Conservation (phyloP, 64 coral and sea anemone species). For the Actinia tenebrosa region DNA sequence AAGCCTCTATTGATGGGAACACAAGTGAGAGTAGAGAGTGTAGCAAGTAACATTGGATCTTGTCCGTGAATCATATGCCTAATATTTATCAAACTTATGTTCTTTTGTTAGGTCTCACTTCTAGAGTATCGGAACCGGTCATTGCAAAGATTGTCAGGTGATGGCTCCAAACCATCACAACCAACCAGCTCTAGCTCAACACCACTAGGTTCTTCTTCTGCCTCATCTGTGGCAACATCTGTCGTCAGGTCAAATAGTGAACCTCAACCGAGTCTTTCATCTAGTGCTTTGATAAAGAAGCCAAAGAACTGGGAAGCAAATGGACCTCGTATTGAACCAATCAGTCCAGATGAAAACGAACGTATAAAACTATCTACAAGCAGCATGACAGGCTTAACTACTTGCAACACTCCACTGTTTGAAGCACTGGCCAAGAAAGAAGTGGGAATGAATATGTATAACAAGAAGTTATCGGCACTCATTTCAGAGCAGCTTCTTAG, state of each 20-base stretch:
- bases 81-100: neutral
- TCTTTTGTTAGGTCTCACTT: constrained; percentile 55
- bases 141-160: constrained; percentile 54
- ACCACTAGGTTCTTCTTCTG: neutral
- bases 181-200: neutral
- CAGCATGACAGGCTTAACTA: neutral
- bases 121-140: constrained; percentile 89
- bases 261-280: neutral
- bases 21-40: no score
- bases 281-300: neutral
- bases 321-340: constrained; percentile 75
- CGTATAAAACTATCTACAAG: neutral
- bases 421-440: constrained; percentile 40
- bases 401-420: neutral
- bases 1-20: no score
- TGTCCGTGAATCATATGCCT: no score
- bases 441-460: neutral
- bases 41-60: no score
- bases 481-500: constrained; percentile 49
- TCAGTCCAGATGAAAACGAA: constrained; percentile 79
- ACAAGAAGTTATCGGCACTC: constrained; percentile 21
- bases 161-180: constrained; percentile 44
- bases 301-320: constrained; percentile 19
- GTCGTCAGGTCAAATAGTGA: neutral
- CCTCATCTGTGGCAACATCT: neutral